Percentiles rank a stretch among this genome's conserved stretches.
Conservation (phyloP, 2,113 vertebrate genomes). For the Lethenteron camtschaticum region DNA sequence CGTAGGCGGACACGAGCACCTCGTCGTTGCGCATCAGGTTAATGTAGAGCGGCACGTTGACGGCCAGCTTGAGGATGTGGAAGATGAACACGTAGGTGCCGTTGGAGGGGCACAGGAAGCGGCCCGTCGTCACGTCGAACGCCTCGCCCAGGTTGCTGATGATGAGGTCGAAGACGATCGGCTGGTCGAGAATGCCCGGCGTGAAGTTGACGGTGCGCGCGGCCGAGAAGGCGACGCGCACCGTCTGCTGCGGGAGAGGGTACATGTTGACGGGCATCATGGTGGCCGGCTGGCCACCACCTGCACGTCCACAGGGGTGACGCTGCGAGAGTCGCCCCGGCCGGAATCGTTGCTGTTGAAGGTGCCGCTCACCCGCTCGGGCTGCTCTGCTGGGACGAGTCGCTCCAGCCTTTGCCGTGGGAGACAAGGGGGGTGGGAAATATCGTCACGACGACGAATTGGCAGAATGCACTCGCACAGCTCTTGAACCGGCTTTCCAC, state of each 20-base stretch:
- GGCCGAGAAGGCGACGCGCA: conserved; percentile 76
- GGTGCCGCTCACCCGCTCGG: conserved; percentile 43
- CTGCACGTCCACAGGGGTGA: conserved; percentile 46
- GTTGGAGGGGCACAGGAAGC: conserved; percentile 63
- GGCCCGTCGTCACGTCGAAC: conserved; percentile 59
- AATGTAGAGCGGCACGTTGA: conserved; percentile 81
- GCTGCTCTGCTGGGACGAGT: conserved; percentile 75
- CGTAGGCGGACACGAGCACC: conserved; percentile 78
- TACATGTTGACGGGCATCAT: conserved; percentile 60
- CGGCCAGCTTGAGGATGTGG: conserved; percentile 85
- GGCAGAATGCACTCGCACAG: too few species aligned
- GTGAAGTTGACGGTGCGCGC: conserved; percentile 72
- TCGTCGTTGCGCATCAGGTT: conserved; percentile 96
- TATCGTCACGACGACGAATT: too few species aligned
- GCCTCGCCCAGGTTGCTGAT: conserved; percentile 73
- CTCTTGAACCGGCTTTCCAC: too few species aligned
- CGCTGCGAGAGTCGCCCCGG: conserved; percentile 51
- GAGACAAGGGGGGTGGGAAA: too few species aligned
- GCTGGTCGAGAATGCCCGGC: conserved; percentile 81
- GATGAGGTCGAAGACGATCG: conserved; percentile 74
- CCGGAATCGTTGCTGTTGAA: conserved; percentile 57
- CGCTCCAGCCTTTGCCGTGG: conserved; percentile 38
- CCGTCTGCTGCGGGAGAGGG: conserved; percentile 40
- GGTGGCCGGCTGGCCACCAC: conserved; percentile 34
- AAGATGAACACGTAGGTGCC: conserved; percentile 90